Conservation (phyloP, 2,797 vertebrate genomes). For the Pempheris klunzingeri region DNA sequence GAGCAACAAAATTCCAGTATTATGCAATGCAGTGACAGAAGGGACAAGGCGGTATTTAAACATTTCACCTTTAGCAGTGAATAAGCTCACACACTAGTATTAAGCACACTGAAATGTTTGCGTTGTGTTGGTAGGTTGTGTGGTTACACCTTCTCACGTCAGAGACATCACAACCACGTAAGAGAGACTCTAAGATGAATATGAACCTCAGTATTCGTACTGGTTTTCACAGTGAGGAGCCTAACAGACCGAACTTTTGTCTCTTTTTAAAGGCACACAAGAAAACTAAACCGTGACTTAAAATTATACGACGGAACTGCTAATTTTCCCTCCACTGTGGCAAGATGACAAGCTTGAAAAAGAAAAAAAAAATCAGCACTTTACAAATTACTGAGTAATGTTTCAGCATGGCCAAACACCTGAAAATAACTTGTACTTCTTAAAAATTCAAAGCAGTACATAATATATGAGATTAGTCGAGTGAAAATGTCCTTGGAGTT, state of each 20-base stretch:
- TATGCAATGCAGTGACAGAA: slow-evolving; percentile 55
- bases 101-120: slow-evolving; percentile 54
- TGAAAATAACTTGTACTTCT: slow-evolving; percentile 56
- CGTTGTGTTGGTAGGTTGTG: slow-evolving; percentile 34
- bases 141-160: slow-evolving; percentile 35
- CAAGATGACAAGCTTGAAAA: slow-evolving; percentile 47
- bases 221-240: slow-evolving; percentile 51
- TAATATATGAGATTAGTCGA: slow-evolving; percentile 63
- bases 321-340: slow-evolving; percentile 25
- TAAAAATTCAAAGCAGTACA: slow-evolving; percentile 57
- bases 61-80: slow-evolving; percentile 47
- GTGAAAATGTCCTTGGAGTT: slow-evolving; percentile 62
- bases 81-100: slow-evolving; percentile 46
- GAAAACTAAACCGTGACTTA: slow-evolving; percentile 37
- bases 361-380: slow-evolving; percentile 42
- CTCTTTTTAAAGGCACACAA: slow-evolving; percentile 67
- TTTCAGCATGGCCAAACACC: slow-evolving; percentile 51
- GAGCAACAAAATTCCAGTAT: slow-evolving; percentile 75
- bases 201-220: slow-evolving; percentile 39
- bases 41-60: slow-evolving; percentile 46
- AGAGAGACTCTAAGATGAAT: slow-evolving; percentile 40
- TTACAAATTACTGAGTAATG: slow-evolving; percentile 46
- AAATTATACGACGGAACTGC: slow-evolving; percentile 40
- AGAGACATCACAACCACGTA: slow-evolving; percentile 21
- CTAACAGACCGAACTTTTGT: slow-evolving; percentile 31